Percentiles rank a stretch among this genome's conserved stretches.
Evolutionary conservation across 2,797 vertebrate genomes (phyloP).

Genomic region (Syngnathus acus): DNA sequence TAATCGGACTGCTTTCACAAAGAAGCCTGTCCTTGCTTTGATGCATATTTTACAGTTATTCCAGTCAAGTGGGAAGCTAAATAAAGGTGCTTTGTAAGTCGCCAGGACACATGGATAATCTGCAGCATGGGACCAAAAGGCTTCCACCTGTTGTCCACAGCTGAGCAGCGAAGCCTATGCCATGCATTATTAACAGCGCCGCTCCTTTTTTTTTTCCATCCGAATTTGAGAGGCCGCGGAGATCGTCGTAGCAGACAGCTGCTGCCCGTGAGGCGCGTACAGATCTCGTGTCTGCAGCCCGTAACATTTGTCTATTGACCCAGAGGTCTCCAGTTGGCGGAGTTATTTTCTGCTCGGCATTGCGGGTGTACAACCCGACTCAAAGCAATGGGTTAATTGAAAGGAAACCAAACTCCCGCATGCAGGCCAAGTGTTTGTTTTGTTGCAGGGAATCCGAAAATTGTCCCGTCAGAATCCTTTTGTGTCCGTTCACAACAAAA

Average conservation of each 20-base stretch:
- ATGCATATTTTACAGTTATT: slow-evolving; percentile 27
- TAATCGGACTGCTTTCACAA: neutral
- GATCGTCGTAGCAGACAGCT: slow-evolving; percentile 65
- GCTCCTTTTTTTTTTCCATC: slow-evolving; percentile 66
- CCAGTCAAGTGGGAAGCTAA: slow-evolving; percentile 54
- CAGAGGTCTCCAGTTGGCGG: neutral
- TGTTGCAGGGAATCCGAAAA: slow-evolving; percentile 53
- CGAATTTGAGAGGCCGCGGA: slow-evolving; percentile 64
- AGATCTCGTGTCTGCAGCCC: slow-evolving; percentile 23
- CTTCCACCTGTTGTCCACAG: slow-evolving; percentile 68
- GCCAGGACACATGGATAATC: slow-evolving; percentile 61
- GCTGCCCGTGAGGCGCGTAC: slow-evolving; percentile 38
- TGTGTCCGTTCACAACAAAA: slow-evolving; percentile 62
- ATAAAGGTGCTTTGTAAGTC: slow-evolving; percentile 73
- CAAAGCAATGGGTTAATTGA: slow-evolving; percentile 57
- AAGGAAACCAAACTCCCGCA: slow-evolving; percentile 50
- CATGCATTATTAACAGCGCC: slow-evolving; percentile 67
- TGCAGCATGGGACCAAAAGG: slow-evolving; percentile 47
- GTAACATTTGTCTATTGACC: slow-evolving; percentile 1
- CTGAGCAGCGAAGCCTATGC: slow-evolving; percentile 44
- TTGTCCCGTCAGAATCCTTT: slow-evolving; percentile 18
- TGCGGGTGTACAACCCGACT: neutral
- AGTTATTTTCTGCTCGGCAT: neutral
- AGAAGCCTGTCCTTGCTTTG: neutral
- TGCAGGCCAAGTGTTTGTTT: slow-evolving; percentile 69